Conservation (phyloP, 2,113 vertebrate species). For the Gasterosteus nipponicus region DNA sequence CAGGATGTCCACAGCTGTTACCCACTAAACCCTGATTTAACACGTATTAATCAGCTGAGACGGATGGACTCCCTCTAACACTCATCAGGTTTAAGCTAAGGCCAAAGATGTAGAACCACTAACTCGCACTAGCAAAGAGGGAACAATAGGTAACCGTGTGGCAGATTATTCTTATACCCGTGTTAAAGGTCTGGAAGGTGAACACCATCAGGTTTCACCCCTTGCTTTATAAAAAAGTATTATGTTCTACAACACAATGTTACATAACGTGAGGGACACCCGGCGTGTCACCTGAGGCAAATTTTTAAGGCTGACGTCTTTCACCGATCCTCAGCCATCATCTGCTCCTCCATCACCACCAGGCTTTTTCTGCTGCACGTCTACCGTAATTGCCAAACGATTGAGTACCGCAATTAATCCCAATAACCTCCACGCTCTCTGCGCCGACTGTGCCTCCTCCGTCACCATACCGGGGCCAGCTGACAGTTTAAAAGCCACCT, state of each 20-base stretch:
- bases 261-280: neutral
- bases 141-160: neutral
- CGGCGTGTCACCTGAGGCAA: neutral
- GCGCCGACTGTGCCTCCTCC: constrained; percentile 17
- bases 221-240: neutral
- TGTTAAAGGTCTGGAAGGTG: constrained; percentile 9
- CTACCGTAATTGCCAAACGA: constrained; percentile 54
- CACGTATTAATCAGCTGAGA: constrained; percentile 69
- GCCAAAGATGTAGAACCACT: constrained; percentile 22
- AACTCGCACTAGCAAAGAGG: constrained; percentile 6
- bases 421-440: constrained; percentile 12
- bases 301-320: constrained; percentile 19
- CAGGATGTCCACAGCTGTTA: constrained; percentile 65
- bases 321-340: constrained; percentile 3
- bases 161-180: constrained; percentile 2
- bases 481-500: constrained; percentile 43
- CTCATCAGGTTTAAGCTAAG: constrained; percentile 54
- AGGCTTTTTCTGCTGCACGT: constrained; percentile 23
- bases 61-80: constrained; percentile 37
- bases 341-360: constrained; percentile 45
- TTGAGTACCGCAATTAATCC: constrained; percentile 51
- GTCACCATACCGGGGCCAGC: constrained; percentile 14
- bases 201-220: neutral
- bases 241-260: neutral
- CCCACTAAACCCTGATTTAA: constrained; percentile 68